Conservation (phyloP, 2,888 invertebrate genomes). For the Himalopsyche kuldschensis region DNA sequence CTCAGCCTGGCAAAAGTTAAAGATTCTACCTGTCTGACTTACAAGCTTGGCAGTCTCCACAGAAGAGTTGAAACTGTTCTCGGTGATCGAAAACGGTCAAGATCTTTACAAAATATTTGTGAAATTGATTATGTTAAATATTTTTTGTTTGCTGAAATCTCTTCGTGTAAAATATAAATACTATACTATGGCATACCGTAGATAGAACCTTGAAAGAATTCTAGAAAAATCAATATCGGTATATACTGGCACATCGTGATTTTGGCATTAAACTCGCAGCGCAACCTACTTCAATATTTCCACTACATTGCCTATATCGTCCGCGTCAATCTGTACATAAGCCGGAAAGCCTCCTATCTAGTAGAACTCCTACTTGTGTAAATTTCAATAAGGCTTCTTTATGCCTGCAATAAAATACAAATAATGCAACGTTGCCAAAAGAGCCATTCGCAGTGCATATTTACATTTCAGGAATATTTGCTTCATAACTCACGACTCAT, state of each 20-base stretch:
- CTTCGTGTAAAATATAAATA: too few relatives aligned
- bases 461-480: neutral
- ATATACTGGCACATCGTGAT: neutral
- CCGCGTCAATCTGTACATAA: neutral
- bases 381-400: neutral
- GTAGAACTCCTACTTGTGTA: neutral
- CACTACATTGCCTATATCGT: neutral
- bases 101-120: too few relatives aligned
- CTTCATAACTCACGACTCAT: too few relatives aligned
- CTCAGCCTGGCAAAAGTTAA: too few relatives aligned
- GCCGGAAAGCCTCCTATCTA: neutral
- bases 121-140: too few relatives aligned
- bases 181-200: neutral
- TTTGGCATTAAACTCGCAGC: neutral
- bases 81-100: too few relatives aligned
- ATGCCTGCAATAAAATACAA: neutral
- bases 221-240: neutral
- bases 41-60: too few relatives aligned
- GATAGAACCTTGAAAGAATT: neutral
- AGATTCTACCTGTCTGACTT: too few relatives aligned
- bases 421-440: neutral
- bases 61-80: too few relatives aligned
- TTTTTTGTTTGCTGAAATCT: too few relatives aligned
- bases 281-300: neutral
- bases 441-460: neutral